phyloP scores from a whole-genome alignment of 1,140 invertebrate species.

The Leptinotarsa texana region DNA sequence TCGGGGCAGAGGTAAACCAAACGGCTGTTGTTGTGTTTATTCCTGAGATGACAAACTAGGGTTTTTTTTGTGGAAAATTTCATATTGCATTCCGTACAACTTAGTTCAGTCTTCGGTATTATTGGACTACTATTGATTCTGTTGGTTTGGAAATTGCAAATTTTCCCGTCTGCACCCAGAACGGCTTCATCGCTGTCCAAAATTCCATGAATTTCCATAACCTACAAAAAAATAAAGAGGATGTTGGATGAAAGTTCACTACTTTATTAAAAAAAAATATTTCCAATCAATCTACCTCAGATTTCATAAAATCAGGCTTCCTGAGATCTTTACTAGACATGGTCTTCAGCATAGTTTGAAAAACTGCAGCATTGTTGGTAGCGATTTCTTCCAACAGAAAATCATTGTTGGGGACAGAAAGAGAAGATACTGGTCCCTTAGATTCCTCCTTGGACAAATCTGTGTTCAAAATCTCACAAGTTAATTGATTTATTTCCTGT shows the following conservation, averaged over 20 bases:
- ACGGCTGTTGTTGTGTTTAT: conserved; percentile 67
- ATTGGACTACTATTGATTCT: conserved; percentile 39
- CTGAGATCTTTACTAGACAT: conserved; percentile 5
- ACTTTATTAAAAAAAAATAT: background rate
- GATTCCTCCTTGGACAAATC: conserved; percentile 38
- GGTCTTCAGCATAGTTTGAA: conserved; percentile 41
- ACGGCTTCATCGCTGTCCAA: conserved; percentile 59
- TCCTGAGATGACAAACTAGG: conserved; percentile 69
- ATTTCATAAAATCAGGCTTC: conserved; percentile 40
- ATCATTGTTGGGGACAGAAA: conserved; percentile 27
- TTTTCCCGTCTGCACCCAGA: conserved; percentile 65
- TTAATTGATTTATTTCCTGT: conserved; percentile 27
- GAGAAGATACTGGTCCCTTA: conserved; percentile 24
- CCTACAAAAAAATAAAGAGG: conserved; percentile 49
- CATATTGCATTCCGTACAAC: conserved; percentile 59
- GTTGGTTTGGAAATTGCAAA: conserved; percentile 53
- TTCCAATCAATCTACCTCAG: conserved; percentile 33
- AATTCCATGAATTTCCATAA: conserved; percentile 61
- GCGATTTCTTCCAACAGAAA: conserved; percentile 43
- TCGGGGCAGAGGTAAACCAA: conserved; percentile 70
- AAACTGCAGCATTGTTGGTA: conserved; percentile 37
- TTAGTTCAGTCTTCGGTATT: conserved; percentile 50
- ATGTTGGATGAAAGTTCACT: too few relatives aligned
- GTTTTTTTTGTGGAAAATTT: conserved; percentile 73
- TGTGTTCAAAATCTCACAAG: conserved; percentile 29